Percentiles rank a stretch among this genome's conserved stretches.
Conservation (phyloP, 2,113 vertebrate species). For the Uria aalge region DNA sequence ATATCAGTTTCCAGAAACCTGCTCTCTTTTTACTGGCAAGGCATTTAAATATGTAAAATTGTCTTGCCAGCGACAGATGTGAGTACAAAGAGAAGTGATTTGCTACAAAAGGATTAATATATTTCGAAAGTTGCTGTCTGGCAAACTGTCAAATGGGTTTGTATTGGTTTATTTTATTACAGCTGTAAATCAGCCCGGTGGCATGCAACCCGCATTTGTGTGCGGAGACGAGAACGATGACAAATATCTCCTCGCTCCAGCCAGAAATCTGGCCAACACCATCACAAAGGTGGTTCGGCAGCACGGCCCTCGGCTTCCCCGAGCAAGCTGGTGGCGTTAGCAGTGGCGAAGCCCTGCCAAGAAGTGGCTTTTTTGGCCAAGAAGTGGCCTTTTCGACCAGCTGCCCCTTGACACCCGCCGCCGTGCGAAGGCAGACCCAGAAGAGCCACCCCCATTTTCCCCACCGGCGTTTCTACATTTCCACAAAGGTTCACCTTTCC, state of each 20-base stretch:
- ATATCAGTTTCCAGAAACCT: background rate
- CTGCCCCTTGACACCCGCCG: fast-evolving
- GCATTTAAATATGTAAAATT: background rate
- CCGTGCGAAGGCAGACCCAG: fast-evolving
- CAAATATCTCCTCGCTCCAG: fast-evolving
- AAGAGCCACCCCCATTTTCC: background rate
- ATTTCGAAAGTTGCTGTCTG: background rate
- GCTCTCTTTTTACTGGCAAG: background rate
- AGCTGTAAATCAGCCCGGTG: background rate
- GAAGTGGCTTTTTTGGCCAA: background rate
- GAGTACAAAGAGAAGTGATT: constrained; percentile 4
- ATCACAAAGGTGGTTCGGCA: background rate
- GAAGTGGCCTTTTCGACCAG: fast-evolving
- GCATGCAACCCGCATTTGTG: fast-evolving
- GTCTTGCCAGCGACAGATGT: background rate
- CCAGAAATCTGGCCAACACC: fast-evolving
- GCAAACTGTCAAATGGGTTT: background rate
- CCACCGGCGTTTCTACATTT: fast-evolving
- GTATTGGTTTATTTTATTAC: background rate
- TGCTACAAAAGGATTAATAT: constrained; percentile 17
- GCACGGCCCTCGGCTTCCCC: background rate
- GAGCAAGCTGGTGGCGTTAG: fast-evolving
- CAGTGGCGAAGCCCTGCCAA: background rate
- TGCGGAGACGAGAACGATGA: fast-evolving
- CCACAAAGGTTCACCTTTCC: background rate